These are phyloP conservation scores for Furnarius figulus DNA, from an alignment of 2,113 vertebrate species.

Conservation along the genomic window DNA sequence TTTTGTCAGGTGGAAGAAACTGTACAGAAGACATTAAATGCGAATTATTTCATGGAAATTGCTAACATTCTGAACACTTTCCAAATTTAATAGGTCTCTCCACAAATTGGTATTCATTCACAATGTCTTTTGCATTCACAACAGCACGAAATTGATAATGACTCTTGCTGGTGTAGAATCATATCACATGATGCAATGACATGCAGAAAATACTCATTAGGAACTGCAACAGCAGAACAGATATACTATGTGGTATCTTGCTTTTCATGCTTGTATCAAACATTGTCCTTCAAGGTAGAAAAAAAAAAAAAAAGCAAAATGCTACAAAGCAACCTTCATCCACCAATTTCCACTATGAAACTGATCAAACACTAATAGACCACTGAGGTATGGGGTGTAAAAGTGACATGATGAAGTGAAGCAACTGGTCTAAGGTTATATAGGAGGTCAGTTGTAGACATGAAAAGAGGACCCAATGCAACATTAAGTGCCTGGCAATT, in stretches of 20 bases:
- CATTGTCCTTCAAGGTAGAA: neutral
- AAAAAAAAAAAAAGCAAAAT: neutral
- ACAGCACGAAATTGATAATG: neutral
- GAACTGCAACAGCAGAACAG: neutral
- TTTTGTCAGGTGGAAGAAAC: neutral
- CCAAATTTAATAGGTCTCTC: neutral
- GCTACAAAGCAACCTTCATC: neutral
- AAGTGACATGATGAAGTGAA: neutral
- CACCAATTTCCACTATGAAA: neutral
- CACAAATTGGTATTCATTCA: neutral
- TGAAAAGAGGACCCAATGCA: neutral
- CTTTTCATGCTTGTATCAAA: neutral
- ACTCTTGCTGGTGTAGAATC: neutral
- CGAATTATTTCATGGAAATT: conserved; percentile 24
- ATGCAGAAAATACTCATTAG: neutral
- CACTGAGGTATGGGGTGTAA: neutral
- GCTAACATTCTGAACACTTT: neutral
- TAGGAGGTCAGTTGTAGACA: neutral
- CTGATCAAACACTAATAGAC: neutral
- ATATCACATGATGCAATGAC: neutral
- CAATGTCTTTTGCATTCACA: neutral
- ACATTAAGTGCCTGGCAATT: neutral
- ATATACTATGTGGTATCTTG: neutral
- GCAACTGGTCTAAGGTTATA: neutral
- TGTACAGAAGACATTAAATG: neutral